Base-by-base conservation (phyloP, 2,888 invertebrate species). In the Beris morrisii region DNA sequence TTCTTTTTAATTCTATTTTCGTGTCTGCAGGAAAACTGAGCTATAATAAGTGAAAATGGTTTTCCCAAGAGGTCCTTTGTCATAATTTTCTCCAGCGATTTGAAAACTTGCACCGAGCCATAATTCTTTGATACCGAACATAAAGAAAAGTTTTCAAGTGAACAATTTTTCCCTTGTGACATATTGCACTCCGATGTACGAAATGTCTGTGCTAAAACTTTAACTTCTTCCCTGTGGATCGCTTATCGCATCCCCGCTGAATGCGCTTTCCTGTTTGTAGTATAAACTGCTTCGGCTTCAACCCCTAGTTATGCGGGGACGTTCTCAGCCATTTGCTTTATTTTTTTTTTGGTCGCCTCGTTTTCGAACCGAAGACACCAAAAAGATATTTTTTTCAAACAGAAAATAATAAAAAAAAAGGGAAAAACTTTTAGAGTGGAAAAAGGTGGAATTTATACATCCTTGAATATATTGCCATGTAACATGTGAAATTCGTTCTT, bases 81-180 rank as follows among this genome's bases (percentile, higher is more conserved):
- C 57, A 58, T 58, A 58, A 58, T 58, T 58, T 22, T 58, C 57
- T 15, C 43, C 46, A n/a, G 9, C 13, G 57, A 38, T 38, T 38
- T 38, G 38, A 38, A 38, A 38, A 38, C 38, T 38, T 38, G 28
- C 44, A 43, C 13, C 11, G 30, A 58, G 57, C 45, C 44, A 58
- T 58, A 58, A 58, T 58, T 58, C 57, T 46, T 46, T 22, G 57
- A 38, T 43, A 13, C 57, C 22, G 28, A 22, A 58, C 57, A 58
- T 58, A 28, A 28, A 30, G 57, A 44, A 58, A 58, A 58, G 45
- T 58, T 58, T 22, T 58, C 22, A 58, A 58, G 45, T 45, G 57
- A 58, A 45, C 57, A 58, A 58, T 58, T 58, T 58, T 58, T 58
- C 57, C 57, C 57, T 15, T 44, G 45, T 58, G 57, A 58, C 57